Conservation (phyloP, 1,140 invertebrate genomes). For the Hyles vespertilio region DNA sequence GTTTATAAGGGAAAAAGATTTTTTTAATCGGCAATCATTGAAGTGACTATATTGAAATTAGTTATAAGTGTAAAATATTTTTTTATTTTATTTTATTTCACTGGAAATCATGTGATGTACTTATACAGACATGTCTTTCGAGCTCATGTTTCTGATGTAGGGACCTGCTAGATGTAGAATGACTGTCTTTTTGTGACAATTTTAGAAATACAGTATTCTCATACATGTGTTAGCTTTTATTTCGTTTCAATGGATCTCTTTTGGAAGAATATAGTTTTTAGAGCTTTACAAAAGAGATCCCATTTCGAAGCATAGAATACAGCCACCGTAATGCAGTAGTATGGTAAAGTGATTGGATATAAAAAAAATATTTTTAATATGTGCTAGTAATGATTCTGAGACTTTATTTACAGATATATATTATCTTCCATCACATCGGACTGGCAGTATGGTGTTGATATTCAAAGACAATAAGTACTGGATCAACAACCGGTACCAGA, state of each 20-base stretch:
- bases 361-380: too few relatives aligned
- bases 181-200: constrained; percentile 46
- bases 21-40: constrained; percentile 39
- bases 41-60: constrained; percentile 24
- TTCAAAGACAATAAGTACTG: constrained; percentile 70
- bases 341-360: too few relatives aligned
- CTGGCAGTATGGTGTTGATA: constrained; percentile 67
- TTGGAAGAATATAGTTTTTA: too few relatives aligned
- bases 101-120: constrained; percentile 59
- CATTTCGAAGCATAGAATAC: too few relatives aligned
- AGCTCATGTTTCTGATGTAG: constrained; percentile 58
- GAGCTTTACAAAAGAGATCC: too few relatives aligned
- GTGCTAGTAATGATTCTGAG: constrained; percentile 9
- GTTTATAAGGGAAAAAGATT: constrained; percentile 67
- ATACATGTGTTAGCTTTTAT: constrained; percentile 26
- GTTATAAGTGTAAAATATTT: constrained; percentile 9
- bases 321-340: too few relatives aligned
- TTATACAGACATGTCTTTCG: constrained; percentile 51
- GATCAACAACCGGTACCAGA: constrained; percentile 69
- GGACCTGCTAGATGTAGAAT: constrained; percentile 60
- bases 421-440: constrained; percentile 62
- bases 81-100: constrained; percentile 30
- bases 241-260: neutral
- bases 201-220: constrained; percentile 71
- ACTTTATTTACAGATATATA: constrained; percentile 56